A percentile compares a stretch with the other conserved stretches of the same genome.
phyloP scores from a whole-genome alignment of 2,888 invertebrate genomes.

The Arrhopalites spinosus region DNA sequence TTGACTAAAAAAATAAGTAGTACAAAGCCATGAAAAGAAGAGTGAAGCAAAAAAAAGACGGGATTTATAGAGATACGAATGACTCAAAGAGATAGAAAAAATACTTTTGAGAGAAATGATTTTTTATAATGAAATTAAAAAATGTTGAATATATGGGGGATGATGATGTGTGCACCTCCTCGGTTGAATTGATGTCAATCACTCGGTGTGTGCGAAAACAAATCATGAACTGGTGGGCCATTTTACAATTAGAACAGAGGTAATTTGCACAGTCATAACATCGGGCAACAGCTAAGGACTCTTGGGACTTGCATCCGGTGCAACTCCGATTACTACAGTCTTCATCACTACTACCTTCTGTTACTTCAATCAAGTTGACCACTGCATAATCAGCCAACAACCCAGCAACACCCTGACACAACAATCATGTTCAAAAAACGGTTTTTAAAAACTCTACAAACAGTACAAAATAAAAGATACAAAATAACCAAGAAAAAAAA shows the following conservation, averaged over 20 bases:
- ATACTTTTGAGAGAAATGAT: neutral
- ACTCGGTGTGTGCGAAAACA: slow-evolving; percentile 97
- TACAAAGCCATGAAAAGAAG: neutral
- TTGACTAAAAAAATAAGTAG: too few relatives aligned
- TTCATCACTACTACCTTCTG: slow-evolving; percentile 48
- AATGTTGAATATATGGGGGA: slow-evolving; percentile 22
- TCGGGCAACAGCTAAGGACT: slow-evolving; percentile 91
- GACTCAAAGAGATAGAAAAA: neutral
- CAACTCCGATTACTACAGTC: slow-evolving; percentile 62
- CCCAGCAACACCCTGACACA: slow-evolving; percentile 66
- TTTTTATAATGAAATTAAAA: neutral
- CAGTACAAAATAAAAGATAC: neutral
- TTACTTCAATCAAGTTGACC: slow-evolving; percentile 61
- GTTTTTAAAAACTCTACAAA: slow-evolving; percentile 14
- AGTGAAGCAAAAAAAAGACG: neutral
- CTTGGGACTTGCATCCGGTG: slow-evolving; percentile 95
- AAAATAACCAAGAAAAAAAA: neutral
- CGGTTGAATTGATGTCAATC: slow-evolving; percentile 61
- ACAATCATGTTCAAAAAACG: slow-evolving; percentile 28
- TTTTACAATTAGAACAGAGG: slow-evolving; percentile 95
- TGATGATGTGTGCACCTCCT: slow-evolving; percentile 36
- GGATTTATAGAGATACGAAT: neutral
- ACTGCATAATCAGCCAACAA: slow-evolving; percentile 71
- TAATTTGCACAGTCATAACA: slow-evolving; percentile 96
- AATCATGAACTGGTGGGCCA: slow-evolving; percentile 99